These are phyloP conservation scores for Monarcha castaneiventris DNA, from an alignment of 2,113 vertebrate genomes.

Conservation along the genomic window DNA sequence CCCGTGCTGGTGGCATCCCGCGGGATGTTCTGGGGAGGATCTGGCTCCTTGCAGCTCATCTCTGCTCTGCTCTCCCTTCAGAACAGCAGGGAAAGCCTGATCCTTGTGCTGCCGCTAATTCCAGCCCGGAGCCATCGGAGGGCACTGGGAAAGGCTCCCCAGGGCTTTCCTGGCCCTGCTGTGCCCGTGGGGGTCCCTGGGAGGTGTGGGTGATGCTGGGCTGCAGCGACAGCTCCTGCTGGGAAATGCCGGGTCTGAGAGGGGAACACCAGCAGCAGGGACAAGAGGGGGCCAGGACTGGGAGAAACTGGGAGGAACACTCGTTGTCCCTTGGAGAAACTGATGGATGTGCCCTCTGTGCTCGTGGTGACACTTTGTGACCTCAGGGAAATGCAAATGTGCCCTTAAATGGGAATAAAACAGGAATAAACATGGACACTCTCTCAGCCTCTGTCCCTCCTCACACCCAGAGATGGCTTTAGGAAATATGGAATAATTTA, in stretches of 20 bases:
- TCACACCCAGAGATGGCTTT: neutral
- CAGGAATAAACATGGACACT: neutral
- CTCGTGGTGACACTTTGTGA: neutral
- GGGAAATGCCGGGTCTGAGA: neutral
- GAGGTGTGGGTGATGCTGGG: neutral
- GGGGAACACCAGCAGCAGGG: neutral
- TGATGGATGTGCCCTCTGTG: neutral
- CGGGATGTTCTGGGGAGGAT: neutral
- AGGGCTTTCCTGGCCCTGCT: neutral
- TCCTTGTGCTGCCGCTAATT: neutral
- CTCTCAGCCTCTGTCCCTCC: neutral
- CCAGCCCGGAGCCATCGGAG: neutral
- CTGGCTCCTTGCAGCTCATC: neutral
- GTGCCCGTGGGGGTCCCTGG: neutral
- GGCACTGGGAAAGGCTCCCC: neutral
- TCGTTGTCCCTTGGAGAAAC: accelerated
- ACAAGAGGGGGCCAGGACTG: neutral
- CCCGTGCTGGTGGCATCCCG: neutral
- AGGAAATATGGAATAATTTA: accelerated
- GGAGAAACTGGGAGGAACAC: neutral
- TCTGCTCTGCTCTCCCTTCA: neutral
- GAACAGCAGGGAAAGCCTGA: neutral
- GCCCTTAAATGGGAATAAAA: neutral
- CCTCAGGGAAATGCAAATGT: neutral
- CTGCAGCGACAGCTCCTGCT: neutral